Evolutionary conservation across 2,797 vertebrate species (phyloP).

Genomic region (Danio aesculapii): DNA sequence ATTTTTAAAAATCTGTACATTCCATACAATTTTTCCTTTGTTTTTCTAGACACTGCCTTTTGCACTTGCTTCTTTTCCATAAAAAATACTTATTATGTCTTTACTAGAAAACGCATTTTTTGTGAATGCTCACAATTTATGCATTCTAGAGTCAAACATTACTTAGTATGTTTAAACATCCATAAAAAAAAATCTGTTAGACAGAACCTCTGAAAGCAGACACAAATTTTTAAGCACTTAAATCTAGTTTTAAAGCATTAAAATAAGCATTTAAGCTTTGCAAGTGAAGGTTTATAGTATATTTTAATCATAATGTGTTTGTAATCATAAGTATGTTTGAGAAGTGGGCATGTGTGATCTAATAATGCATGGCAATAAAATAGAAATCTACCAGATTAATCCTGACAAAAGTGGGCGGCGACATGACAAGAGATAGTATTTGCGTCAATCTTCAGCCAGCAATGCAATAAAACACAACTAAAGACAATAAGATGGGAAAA

Average conservation of each 20-base stretch:
- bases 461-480: not conserved
- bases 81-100: too few relatives aligned
- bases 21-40: too few relatives aligned
- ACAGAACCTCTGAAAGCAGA: not conserved
- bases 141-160: too few relatives aligned
- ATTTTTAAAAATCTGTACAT: too few relatives aligned
- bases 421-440: conserved; percentile 9
- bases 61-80: too few relatives aligned
- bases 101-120: too few relatives aligned
- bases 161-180: too few relatives aligned
- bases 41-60: too few relatives aligned
- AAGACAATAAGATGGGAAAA: not conserved
- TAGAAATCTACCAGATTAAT: not conserved
- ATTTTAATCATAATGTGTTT: not conserved
- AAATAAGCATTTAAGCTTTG: too few relatives aligned
- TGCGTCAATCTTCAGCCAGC: not conserved
- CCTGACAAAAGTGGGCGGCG: not conserved
- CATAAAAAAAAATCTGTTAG: not conserved
- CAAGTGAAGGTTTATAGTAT: not conserved
- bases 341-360: conserved; percentile 5
- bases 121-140: too few relatives aligned
- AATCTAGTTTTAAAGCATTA: not conserved
- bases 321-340: not conserved
- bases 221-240: not conserved
- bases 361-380: not conserved